A percentile compares a stretch with the other conserved stretches of the same genome.
These are phyloP conservation scores for Nyctalus aviator DNA, from an alignment of 2,797 vertebrate genomes.

Conservation along the genomic window DNA sequence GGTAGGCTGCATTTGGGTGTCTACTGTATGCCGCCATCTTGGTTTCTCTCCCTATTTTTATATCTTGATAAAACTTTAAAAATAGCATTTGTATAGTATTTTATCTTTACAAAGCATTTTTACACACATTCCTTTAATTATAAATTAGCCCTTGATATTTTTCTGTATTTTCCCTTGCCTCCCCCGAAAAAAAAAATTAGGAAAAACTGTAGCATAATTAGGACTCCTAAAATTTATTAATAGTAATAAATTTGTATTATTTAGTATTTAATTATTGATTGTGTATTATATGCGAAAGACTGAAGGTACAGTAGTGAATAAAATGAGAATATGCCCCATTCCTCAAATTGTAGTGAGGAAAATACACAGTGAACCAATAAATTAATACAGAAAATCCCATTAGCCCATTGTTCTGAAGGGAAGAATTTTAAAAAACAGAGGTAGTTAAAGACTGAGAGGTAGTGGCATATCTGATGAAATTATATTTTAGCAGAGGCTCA, in stretches of 20 bases:
- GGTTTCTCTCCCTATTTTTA: not conserved
- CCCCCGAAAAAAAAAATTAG: not conserved
- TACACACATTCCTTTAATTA: slow-evolving; percentile 59
- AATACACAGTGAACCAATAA: not conserved
- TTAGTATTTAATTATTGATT: not conserved
- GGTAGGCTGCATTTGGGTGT: too few species aligned
- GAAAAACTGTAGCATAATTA: slow-evolving; percentile 33
- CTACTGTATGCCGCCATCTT: too few species aligned
- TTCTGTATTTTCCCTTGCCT: not conserved
- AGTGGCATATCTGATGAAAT: not conserved
- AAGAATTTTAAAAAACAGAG: not conserved
- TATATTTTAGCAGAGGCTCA: not conserved
- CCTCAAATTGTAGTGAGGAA: not conserved
- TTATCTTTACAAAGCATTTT: slow-evolving; percentile 50
- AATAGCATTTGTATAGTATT: slow-evolving; percentile 1
- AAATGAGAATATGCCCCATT: not conserved
- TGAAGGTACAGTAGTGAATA: not conserved
- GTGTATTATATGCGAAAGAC: not conserved
- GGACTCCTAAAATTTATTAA: not conserved
- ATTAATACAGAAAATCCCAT: not conserved
- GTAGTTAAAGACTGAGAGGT: not conserved
- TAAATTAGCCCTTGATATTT: not conserved
- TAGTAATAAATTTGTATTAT: not conserved
- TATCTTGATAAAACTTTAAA: slow-evolving; percentile 47
- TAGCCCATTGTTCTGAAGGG: not conserved